Conservation (phyloP, 92 coral and sea anemone genomes). For the Umimayanthus chanpuru region DNA sequence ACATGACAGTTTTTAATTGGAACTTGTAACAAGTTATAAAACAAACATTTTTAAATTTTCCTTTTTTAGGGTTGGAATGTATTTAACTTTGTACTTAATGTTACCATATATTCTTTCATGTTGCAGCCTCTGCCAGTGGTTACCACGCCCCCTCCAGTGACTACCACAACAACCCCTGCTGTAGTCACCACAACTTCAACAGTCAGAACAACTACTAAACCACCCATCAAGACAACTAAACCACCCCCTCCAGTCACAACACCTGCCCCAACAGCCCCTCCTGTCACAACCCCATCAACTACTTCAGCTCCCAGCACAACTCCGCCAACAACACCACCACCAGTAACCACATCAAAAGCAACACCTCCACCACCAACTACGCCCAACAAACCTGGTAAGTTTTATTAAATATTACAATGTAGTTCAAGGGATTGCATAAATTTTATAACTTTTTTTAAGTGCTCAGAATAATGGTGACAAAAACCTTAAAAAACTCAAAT, state of each 20-base stretch:
- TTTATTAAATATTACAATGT: too few species aligned
- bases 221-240: constrained; percentile 80
- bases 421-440: not conserved
- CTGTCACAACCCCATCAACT: constrained; percentile 48
- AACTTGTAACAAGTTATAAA: too few species aligned
- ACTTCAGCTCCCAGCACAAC: constrained; percentile 36
- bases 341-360: constrained; percentile 48
- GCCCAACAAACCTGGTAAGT: constrained; percentile 28
- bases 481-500: too few species aligned
- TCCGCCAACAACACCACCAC: constrained; percentile 42
- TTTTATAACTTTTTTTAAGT: too few species aligned
- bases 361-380: constrained; percentile 48
- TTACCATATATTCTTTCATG: not conserved
- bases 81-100: too few species aligned
- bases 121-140: constrained; percentile 37
- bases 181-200: constrained; percentile 9
- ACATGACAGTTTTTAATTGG: too few species aligned
- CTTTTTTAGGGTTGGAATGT: too few species aligned
- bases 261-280: constrained; percentile 35
- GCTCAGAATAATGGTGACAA: too few species aligned
- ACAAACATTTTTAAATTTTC: too few species aligned
- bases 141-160: constrained; percentile 7
- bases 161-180: not conserved
- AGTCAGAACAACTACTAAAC: constrained; percentile 69
- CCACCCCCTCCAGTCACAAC: constrained; percentile 45